Evolutionary conservation across 2,888 invertebrate species (phyloP).

Genomic region (Drosophila testacea): DNA sequence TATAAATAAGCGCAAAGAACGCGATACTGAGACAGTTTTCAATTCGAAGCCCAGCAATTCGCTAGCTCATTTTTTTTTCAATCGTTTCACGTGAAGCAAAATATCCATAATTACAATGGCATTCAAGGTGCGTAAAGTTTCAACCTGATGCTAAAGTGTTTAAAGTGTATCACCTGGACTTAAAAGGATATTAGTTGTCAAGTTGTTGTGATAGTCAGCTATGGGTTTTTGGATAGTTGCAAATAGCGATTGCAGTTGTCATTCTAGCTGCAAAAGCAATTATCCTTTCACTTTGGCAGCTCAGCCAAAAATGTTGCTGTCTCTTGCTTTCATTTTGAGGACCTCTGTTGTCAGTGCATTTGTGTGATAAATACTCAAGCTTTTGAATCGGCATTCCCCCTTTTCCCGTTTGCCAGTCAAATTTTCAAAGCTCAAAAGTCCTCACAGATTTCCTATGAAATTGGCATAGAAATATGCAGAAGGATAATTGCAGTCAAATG

Average conservation of each 20-base stretch:
- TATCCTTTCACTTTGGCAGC: neutral
- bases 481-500: neutral
- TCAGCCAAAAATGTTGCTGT: neutral
- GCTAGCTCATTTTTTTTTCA: conserved; percentile 49
- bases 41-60: conserved; percentile 51
- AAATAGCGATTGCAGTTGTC: neutral
- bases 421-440: neutral
- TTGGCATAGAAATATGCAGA: neutral
- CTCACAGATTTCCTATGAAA: neutral
- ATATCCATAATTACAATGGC: conserved; percentile 61
- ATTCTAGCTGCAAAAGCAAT: neutral
- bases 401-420: neutral
- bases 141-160: conserved; percentile 18
- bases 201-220: neutral
- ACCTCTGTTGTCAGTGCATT: neutral
- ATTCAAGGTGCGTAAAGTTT: conserved; percentile 76
- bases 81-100: conserved; percentile 24
- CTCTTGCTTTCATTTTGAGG: neutral
- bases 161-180: neutral
- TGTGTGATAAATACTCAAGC: neutral
- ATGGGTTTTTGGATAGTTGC: neutral
- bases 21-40: conserved; percentile 74
- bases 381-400: neutral
- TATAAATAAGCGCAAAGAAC: conserved; percentile 79
- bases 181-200: neutral